phyloP scores from a whole-genome alignment of 2,797 vertebrate genomes.

The Remorina albescens region DNA sequence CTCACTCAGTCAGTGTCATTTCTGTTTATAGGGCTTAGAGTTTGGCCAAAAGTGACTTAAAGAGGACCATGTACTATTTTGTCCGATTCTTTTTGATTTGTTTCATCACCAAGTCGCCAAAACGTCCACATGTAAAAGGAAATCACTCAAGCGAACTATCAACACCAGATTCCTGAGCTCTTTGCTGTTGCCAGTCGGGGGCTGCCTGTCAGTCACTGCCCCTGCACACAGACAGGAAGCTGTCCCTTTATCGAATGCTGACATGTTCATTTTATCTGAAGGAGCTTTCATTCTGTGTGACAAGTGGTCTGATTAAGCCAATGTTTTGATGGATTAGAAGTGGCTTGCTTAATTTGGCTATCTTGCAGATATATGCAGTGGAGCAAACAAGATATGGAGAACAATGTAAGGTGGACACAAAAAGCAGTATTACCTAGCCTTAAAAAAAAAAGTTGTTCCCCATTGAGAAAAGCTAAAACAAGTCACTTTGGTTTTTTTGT shows the following conservation, averaged over 20 bases:
- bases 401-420: constrained; percentile 34
- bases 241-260: constrained; percentile 47
- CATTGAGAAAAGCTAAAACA: constrained; percentile 13
- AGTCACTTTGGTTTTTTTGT: not conserved
- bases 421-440: constrained; percentile 24
- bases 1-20: too few species aligned
- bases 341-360: constrained; percentile 49
- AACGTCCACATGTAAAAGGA: not conserved
- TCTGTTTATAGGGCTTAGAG: too few species aligned
- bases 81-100: not conserved
- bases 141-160: not conserved
- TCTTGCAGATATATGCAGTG: constrained; percentile 47
- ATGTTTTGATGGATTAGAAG: constrained; percentile 66
- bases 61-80: not conserved
- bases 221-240: constrained; percentile 29
- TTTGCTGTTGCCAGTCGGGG: not conserved
- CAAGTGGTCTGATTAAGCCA: constrained; percentile 59
- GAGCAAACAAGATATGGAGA: constrained; percentile 43
- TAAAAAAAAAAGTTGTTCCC: not conserved
- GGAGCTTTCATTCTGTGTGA: constrained; percentile 60
- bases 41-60: not conserved
- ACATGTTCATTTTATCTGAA: constrained; percentile 56
- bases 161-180: not conserved
- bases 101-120: not conserved
- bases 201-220: constrained; percentile 7